These are phyloP conservation scores for Cotesia chilonis DNA, from an alignment of 1,140 invertebrate species.

Conservation along the genomic window DNA sequence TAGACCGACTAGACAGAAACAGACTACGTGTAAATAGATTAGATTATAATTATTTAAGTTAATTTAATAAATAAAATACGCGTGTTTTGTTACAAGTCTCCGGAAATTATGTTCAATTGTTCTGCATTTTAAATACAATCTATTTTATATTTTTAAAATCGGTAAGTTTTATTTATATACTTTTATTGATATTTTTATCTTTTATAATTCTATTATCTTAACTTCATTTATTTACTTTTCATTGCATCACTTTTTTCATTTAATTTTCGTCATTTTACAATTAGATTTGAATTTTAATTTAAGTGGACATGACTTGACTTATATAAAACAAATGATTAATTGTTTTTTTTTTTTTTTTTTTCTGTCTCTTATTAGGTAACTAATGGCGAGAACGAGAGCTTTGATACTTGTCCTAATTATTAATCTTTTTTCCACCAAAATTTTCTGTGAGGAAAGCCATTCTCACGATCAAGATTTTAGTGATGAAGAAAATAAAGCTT, in stretches of 20 bases:
- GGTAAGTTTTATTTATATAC: conserved; percentile 3
- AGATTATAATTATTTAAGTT: conserved; percentile 36
- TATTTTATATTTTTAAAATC: background rate
- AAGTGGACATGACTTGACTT: background rate
- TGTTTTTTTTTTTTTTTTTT: conserved; percentile 14
- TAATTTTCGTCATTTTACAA: background rate
- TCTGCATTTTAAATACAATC: background rate
- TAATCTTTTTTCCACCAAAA: conserved; percentile 1
- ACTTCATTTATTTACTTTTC: background rate
- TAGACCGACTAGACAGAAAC: conserved; percentile 1
- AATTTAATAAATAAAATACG: conserved; percentile 26
- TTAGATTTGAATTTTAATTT: background rate
- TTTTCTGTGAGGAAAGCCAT: conserved; percentile 25
- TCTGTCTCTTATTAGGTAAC: background rate
- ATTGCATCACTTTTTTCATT: background rate
- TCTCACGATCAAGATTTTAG: conserved; percentile 38
- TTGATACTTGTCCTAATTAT: conserved; percentile 24
- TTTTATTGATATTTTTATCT: too few relatives aligned
- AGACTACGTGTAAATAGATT: conserved; percentile 39
- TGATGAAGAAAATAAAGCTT: conserved; percentile 35
- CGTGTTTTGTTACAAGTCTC: background rate
- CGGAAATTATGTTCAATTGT: conserved; percentile 8
- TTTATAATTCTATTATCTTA: background rate
- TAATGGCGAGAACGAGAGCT: conserved; percentile 36
- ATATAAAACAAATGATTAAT: background rate